Conservation (phyloP, 2,888 invertebrate genomes). For the Pachydiplax longipennis region DNA sequence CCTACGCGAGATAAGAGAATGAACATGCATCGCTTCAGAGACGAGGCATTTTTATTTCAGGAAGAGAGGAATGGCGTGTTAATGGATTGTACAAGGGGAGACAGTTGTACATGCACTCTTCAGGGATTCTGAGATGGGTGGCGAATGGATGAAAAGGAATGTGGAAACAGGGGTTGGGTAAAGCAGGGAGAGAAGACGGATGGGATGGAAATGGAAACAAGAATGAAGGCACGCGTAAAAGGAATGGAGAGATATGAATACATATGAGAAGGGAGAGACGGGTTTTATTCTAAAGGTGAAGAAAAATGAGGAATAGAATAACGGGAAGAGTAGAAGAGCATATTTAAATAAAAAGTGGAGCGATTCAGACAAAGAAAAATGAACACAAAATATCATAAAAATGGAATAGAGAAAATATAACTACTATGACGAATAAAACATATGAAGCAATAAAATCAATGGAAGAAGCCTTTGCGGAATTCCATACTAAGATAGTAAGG, state of each 20-base stretch:
- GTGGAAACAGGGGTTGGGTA: not conserved
- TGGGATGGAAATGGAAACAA: too few species aligned
- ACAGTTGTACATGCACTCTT: not conserved
- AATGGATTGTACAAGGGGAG: not conserved
- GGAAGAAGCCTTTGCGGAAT: too few species aligned
- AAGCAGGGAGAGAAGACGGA: not conserved
- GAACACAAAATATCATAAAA: not conserved
- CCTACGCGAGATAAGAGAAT: not conserved
- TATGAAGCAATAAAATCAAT: too few species aligned
- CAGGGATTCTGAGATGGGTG: not conserved
- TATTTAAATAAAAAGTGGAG: not conserved
- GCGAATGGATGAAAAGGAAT: not conserved
- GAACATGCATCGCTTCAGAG: not conserved
- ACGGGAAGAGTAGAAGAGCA: not conserved
- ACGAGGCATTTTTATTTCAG: not conserved
- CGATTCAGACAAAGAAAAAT: not conserved
- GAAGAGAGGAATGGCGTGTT: not conserved
- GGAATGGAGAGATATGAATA: not conserved
- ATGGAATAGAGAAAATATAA: not conserved
- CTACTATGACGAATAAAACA: not conserved
- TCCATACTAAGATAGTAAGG: too few species aligned
- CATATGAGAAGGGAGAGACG: not conserved
- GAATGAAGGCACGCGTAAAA: not conserved
- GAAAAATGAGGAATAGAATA: not conserved
- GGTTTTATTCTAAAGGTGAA: not conserved